These are phyloP conservation scores for Schizaphis graminum DNA, from an alignment of 2,888 invertebrate species.

Conservation along the genomic window DNA sequence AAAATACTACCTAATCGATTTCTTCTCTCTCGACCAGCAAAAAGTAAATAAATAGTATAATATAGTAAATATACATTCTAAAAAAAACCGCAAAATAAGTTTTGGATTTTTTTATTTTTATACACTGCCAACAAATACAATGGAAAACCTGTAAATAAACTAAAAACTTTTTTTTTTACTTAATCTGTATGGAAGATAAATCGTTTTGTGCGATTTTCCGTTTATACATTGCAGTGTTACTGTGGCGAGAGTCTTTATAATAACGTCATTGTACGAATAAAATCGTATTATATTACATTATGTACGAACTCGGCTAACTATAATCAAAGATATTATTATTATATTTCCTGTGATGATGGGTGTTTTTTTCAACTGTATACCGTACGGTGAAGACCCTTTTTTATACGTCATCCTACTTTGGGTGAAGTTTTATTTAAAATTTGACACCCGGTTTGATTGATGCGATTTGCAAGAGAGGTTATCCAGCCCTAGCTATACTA, in stretches of 20 bases:
- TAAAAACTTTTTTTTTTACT: background rate
- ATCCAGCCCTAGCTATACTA: background rate
- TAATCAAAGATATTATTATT: constrained; percentile 12
- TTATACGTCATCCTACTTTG: background rate
- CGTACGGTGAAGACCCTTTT: background rate
- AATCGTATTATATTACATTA: background rate
- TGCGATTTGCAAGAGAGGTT: constrained; percentile 19
- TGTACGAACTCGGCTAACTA: background rate
- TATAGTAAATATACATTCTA: background rate
- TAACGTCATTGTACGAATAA: background rate
- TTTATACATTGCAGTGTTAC: background rate
- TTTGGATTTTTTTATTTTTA: background rate
- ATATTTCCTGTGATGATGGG: background rate
- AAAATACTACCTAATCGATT: background rate
- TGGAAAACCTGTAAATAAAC: background rate
- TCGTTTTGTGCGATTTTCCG: background rate
- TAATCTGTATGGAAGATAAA: background rate
- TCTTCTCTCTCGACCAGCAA: background rate
- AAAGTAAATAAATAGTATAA: background rate
- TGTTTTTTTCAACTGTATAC: background rate
- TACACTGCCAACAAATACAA: background rate
- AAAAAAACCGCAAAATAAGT: background rate
- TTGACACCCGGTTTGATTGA: constrained; percentile 43
- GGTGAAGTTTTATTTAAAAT: constrained; percentile 29
- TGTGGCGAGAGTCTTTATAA: background rate